Base-by-base conservation (phyloP, 2,888 invertebrate species). In the Synergus japonicus region DNA sequence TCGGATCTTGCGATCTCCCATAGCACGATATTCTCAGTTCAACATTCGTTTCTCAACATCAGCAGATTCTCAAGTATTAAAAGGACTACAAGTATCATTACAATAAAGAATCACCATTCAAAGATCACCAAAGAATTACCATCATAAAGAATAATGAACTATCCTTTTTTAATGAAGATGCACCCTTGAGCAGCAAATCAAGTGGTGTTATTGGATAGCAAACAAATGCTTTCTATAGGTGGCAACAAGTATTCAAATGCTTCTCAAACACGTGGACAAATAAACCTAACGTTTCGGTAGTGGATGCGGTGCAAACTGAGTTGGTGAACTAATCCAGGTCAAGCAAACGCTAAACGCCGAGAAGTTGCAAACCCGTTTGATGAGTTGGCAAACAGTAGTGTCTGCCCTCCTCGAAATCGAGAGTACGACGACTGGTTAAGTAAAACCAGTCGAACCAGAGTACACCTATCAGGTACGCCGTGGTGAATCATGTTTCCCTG, bases 401-500 rank as follows among this genome's bases (percentile, higher is more conserved):
- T 66, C 66, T 66, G 73, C 9, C 37, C 73, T 54, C 54, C 73
- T 37, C 54, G 73, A 73, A 73, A 73, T 73, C 73, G 73, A 73
- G 73, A 73, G 73, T 73, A 73, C 73, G 73, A 46, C 46, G 46
- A 54, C 54, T 73, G 54, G 37, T 73, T 73, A 49, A 54, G 73
- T 73, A 73, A 73, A 73, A 73, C 73, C 73, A 49, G 73, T 73
- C 73, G 2, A 73, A 73, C 54, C 49, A 69, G 69, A 69, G 69
- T 46, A 49, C 15, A 37, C 73, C 49, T 54, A 73, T 54, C 73
- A 54, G 37, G 12, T 54, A 73, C 29, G 54, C n/a, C n/a, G 43
- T 44, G 54, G 54, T 37, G 76, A 79, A 82, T 82, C 84, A 79
- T 79, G 84, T 82, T 82, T 84, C 81, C 79, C 82, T 82, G 82